These are phyloP conservation scores for Ypsolopha scabrella DNA, from an alignment of 2,888 invertebrate genomes.

Conservation along the genomic window DNA sequence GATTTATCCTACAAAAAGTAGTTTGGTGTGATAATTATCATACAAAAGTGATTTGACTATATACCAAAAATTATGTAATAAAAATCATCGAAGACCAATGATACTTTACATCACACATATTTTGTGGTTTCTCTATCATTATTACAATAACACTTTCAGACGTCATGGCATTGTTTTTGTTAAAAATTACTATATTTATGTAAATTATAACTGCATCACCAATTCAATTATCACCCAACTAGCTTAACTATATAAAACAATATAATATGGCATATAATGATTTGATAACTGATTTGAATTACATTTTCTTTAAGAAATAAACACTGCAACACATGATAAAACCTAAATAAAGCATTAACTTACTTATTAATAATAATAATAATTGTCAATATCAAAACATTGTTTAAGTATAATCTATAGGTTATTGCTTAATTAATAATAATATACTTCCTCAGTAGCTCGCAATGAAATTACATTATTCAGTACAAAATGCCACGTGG, in stretches of 20 bases:
- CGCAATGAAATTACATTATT: constrained; percentile 58
- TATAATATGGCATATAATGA: constrained; percentile 66
- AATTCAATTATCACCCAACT: constrained; percentile 54
- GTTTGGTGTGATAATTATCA: constrained; percentile 58
- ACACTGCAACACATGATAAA: constrained; percentile 56
- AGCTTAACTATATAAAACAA: constrained; percentile 60
- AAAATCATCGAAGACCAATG: neutral
- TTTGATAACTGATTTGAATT: constrained; percentile 61
- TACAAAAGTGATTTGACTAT: constrained; percentile 55
- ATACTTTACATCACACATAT: neutral
- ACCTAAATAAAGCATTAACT: constrained; percentile 59
- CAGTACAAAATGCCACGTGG: constrained; percentile 66
- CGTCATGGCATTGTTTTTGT: constrained; percentile 43
- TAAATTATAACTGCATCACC: constrained; percentile 30
- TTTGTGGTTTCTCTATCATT: constrained; percentile 31
- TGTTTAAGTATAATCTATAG: constrained; percentile 44
- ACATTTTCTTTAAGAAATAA: constrained; percentile 62
- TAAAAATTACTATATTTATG: constrained; percentile 18
- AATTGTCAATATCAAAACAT: constrained; percentile 69
- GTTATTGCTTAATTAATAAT: constrained; percentile 59
- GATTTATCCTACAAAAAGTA: constrained; percentile 58
- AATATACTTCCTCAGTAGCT: constrained; percentile 54
- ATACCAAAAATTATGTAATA: constrained; percentile 1
- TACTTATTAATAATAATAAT: constrained; percentile 61
- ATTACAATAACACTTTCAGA: constrained; percentile 25